Conservation (phyloP, 2,888 invertebrate genomes). For the Adelphocoris suturalis region DNA sequence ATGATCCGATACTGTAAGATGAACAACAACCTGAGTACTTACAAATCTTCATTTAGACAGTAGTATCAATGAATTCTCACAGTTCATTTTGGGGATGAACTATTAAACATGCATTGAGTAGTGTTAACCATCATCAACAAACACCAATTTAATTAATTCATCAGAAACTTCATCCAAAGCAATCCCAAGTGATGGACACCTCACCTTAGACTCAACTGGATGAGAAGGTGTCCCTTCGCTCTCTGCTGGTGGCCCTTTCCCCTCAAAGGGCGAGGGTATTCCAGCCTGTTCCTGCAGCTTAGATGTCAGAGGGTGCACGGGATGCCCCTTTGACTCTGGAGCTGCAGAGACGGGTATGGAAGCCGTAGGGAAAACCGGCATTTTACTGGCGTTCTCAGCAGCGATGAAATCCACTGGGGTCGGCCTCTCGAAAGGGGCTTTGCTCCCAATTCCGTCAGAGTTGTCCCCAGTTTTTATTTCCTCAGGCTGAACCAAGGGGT, state of each 20-base stretch:
- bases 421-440: constrained; percentile 45
- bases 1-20: too few relatives aligned
- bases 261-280: constrained; percentile 58
- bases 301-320: constrained; percentile 56
- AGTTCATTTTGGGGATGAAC: too few relatives aligned
- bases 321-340: constrained; percentile 44
- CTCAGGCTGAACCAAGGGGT: constrained; percentile 72
- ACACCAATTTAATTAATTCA: background rate
- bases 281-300: constrained; percentile 64
- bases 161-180: background rate
- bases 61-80: too few relatives aligned
- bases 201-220: constrained; percentile 66
- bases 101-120: background rate
- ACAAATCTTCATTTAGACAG: too few relatives aligned
- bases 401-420: constrained; percentile 12
- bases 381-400: background rate
- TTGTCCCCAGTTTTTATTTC: constrained; percentile 43
- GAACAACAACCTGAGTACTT: too few relatives aligned
- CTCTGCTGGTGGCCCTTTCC: constrained; percentile 59
- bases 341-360: constrained; percentile 56
- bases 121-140: background rate
- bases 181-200: background rate
- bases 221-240: constrained; percentile 64
- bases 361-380: constrained; percentile 62
- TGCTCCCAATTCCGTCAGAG: constrained; percentile 41